These are phyloP conservation scores for Sclerurus mexicanus DNA, from an alignment of 2,113 vertebrate genomes.

Conservation along the genomic window DNA sequence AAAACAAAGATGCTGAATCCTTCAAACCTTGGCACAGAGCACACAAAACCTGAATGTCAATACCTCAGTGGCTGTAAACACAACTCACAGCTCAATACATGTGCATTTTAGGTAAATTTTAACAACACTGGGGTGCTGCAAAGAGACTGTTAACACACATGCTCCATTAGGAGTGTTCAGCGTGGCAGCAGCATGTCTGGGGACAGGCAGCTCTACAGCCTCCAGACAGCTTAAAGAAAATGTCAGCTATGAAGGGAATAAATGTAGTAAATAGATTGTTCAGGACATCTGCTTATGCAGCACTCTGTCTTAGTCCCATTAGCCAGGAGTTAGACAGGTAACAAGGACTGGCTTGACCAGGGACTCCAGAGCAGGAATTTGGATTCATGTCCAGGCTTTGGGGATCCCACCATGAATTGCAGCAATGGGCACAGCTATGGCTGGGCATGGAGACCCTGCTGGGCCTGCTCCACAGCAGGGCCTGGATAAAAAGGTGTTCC, in stretches of 20 bases:
- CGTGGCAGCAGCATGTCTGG: neutral
- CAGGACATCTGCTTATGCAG: neutral
- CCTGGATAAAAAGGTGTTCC: neutral
- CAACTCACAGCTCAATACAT: neutral
- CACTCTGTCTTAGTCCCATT: neutral
- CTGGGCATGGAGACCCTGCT: neutral
- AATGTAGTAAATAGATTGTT: neutral
- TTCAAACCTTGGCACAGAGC: neutral
- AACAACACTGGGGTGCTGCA: neutral
- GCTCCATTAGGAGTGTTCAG: neutral
- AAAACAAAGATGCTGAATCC: slow-evolving; percentile 56
- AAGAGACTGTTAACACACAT: neutral
- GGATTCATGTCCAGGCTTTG: neutral
- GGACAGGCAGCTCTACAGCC: neutral
- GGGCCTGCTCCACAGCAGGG: neutral
- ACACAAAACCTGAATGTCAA: neutral
- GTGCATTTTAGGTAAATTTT: neutral
- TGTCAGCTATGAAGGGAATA: neutral
- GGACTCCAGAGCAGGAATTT: neutral
- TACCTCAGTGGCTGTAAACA: neutral
- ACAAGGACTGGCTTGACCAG: neutral
- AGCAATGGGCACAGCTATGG: neutral
- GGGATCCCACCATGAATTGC: neutral
- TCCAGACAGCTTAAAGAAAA: slow-evolving; percentile 8
- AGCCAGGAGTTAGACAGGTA: neutral